Percentiles rank a stretch among this genome's conserved stretches.
These are phyloP conservation scores for Gila robusta DNA, from an alignment of 2,797 vertebrate species.

Conservation along the genomic window DNA sequence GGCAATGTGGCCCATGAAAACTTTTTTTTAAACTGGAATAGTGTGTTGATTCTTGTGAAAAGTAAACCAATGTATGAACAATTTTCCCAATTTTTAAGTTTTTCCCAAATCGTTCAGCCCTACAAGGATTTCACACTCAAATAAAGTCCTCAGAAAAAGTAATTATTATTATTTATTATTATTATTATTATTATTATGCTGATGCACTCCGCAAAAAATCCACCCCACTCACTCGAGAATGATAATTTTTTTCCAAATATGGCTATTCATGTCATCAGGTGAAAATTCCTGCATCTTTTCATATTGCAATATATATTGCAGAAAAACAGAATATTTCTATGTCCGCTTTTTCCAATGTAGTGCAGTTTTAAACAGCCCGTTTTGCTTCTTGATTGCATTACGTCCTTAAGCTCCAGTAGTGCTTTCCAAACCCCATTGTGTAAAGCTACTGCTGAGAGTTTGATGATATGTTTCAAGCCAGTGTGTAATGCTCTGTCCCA, in stretches of 20 bases:
- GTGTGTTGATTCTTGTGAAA: not conserved
- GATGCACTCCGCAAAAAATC: not conserved
- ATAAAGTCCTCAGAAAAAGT: not conserved
- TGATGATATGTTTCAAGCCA: slow-evolving; percentile 40
- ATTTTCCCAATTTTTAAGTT: not conserved
- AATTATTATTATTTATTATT: not conserved
- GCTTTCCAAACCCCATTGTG: slow-evolving; percentile 12
- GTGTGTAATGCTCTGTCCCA: slow-evolving; percentile 36
- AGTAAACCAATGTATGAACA: not conserved
- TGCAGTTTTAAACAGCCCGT: not conserved
- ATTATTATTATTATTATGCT: not conserved
- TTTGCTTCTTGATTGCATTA: not conserved
- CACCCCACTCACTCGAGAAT: no score
- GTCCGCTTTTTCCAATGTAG: not conserved
- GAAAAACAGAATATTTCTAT: not conserved
- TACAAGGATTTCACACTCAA: not conserved
- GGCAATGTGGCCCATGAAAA: no score
- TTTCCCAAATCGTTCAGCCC: not conserved
- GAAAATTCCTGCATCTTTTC: not conserved
- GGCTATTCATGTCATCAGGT: not conserved
- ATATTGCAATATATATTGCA: not conserved
- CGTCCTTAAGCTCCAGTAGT: not conserved
- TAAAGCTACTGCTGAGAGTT: slow-evolving; percentile 36
- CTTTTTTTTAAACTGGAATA: not conserved
- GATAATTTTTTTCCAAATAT: not conserved